These are phyloP conservation scores for Galemys pyrenaicus DNA, from an alignment of 2,113 vertebrate species.

Conservation along the genomic window DNA sequence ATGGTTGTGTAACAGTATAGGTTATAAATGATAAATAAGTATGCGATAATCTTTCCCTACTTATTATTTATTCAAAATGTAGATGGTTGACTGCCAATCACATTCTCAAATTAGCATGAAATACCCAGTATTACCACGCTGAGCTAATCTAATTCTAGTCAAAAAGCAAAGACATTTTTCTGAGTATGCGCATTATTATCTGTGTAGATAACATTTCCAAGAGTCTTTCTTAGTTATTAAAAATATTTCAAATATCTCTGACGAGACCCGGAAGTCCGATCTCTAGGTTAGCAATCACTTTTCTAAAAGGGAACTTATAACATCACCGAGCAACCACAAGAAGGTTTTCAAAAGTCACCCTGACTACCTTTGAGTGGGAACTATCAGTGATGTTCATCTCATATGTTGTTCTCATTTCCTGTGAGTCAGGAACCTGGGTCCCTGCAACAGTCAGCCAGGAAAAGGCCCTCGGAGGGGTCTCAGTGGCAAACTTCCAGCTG, in stretches of 20 bases:
- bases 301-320: not conserved
- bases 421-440: not conserved
- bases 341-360: not conserved
- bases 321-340: not conserved
- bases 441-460: not conserved
- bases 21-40: not conserved
- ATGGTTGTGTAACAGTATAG: not conserved
- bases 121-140: not conserved
- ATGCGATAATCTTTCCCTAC: not conserved
- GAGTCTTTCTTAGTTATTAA: not conserved
- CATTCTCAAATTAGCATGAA: not conserved
- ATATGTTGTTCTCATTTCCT: not conserved
- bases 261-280: not conserved
- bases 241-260: not conserved
- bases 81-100: not conserved
- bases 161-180: conserved; percentile 1
- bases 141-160: not conserved
- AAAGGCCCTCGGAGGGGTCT: not conserved
- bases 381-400: not conserved
- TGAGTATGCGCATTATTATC: not conserved
- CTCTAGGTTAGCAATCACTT: not conserved
- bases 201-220: not conserved
- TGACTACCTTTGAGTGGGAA: not conserved
- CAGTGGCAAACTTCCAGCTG: not conserved
- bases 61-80: not conserved